Conservation (phyloP, 2,888 invertebrate genomes). For the Eilema sororculum region DNA sequence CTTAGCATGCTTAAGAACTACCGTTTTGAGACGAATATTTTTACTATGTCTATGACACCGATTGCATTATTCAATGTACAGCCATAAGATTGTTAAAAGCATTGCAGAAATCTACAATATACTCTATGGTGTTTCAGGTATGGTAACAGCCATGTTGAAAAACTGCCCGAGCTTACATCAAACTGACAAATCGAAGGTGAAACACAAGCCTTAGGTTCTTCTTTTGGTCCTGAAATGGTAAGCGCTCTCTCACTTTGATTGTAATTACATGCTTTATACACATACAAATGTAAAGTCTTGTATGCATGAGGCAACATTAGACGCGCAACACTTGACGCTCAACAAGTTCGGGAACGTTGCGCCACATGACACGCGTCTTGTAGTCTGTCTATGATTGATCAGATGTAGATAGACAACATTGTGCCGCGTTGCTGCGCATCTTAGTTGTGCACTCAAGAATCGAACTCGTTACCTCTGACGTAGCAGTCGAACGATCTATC, state of each 20-base stretch:
- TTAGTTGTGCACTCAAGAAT: neutral
- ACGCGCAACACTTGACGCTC: too few relatives aligned
- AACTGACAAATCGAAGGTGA: neutral
- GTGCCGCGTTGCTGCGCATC: too few relatives aligned
- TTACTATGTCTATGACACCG: conserved; percentile 56
- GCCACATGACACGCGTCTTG: too few relatives aligned
- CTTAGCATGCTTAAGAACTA: conserved; percentile 56
- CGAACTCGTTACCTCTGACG: neutral
- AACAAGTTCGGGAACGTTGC: too few relatives aligned
- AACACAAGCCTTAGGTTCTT: neutral
- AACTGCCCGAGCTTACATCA: neutral
- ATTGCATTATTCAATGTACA: conserved; percentile 50
- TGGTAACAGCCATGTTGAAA: neutral
- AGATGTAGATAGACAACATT: too few relatives aligned
- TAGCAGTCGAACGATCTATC: neutral
- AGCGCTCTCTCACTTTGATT: neutral
- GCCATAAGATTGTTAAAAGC: neutral
- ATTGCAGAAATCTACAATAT: neutral
- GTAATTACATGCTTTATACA: neutral
- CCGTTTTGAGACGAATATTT: conserved; percentile 48
- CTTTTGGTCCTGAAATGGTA: neutral
- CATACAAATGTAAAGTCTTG: neutral
- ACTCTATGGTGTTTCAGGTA: neutral
- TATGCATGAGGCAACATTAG: too few relatives aligned
- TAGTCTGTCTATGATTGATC: too few relatives aligned